phyloP scores from a whole-genome alignment of 2,888 invertebrate species.

The Podotricha telesiphe region DNA sequence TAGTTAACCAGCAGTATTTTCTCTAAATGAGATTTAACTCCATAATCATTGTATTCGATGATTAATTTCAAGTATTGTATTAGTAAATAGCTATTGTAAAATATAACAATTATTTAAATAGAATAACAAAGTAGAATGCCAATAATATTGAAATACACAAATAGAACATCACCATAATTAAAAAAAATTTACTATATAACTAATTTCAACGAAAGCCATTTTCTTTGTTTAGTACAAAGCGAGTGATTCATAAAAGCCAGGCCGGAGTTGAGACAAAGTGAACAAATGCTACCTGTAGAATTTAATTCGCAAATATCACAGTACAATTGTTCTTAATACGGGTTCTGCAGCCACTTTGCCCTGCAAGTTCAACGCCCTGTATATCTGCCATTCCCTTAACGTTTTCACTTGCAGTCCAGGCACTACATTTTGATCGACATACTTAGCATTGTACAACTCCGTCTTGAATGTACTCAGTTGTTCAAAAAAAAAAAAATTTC shows the following conservation, averaged over 20 bases:
- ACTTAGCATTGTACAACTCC: constrained; percentile 66
- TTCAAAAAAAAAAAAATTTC: no score
- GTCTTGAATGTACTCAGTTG: constrained; percentile 61
- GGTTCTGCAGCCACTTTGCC: constrained; percentile 49
- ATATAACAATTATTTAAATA: not conserved
- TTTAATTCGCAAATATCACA: constrained; percentile 30
- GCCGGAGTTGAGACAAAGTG: constrained; percentile 16
- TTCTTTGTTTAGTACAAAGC: constrained; percentile 21
- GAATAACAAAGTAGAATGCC: not conserved
- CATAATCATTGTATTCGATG: no score
- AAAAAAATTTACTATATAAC: not conserved
- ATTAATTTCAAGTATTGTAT: no score
- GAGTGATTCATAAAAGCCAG: constrained; percentile 19
- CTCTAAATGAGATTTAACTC: no score
- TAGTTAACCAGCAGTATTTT: no score
- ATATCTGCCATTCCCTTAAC: constrained; percentile 74
- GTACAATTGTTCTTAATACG: constrained; percentile 53
- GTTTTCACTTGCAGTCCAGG: constrained; percentile 71
- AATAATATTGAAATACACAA: not conserved
- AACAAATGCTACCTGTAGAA: constrained; percentile 5
- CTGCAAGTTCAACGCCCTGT: constrained; percentile 53
- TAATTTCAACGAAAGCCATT: constrained; percentile 18
- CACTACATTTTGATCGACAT: constrained; percentile 59
- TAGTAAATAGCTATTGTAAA: no score
- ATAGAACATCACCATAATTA: not conserved